phyloP scores from a whole-genome alignment of 1,140 invertebrate genomes.

The Cepaea nemoralis region DNA sequence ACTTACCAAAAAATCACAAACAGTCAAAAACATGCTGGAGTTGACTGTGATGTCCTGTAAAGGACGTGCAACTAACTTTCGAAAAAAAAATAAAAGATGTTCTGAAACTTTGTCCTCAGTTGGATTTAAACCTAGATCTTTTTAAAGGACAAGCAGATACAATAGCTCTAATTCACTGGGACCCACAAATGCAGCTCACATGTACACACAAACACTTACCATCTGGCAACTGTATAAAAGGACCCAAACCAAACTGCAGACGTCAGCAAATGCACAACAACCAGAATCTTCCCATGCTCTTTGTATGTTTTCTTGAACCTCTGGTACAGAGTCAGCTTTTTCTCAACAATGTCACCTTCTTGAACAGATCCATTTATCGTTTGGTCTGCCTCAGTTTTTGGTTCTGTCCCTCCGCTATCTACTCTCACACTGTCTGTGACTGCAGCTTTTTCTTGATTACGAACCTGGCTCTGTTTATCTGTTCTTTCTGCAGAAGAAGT shows the following conservation, averaged over 20 bases:
- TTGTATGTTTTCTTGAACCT: conserved; percentile 91
- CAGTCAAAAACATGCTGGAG: no score
- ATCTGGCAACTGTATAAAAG: conserved; percentile 89
- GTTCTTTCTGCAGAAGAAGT: background rate
- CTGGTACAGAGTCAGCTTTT: conserved; percentile 80
- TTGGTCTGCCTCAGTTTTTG: background rate
- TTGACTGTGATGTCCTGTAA: no score
- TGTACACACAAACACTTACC: conserved; percentile 78
- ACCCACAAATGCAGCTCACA: no score
- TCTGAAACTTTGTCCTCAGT: no score
- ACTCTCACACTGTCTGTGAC: background rate
- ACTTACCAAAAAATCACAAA: no score
- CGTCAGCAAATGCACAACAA: conserved; percentile 90
- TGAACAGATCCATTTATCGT: background rate
- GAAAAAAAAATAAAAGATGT: no score
- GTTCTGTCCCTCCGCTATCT: background rate
- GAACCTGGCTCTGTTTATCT: background rate
- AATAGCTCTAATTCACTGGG: no score
- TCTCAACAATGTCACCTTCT: background rate
- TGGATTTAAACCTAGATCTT: no score
- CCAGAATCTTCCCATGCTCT: conserved; percentile 93
- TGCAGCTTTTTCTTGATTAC: no score
- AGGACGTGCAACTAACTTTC: no score
- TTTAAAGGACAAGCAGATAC: no score
- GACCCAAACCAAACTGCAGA: conserved; percentile 86